Conservation (phyloP, 2,797 vertebrate species). For the Buceros bicornis region DNA sequence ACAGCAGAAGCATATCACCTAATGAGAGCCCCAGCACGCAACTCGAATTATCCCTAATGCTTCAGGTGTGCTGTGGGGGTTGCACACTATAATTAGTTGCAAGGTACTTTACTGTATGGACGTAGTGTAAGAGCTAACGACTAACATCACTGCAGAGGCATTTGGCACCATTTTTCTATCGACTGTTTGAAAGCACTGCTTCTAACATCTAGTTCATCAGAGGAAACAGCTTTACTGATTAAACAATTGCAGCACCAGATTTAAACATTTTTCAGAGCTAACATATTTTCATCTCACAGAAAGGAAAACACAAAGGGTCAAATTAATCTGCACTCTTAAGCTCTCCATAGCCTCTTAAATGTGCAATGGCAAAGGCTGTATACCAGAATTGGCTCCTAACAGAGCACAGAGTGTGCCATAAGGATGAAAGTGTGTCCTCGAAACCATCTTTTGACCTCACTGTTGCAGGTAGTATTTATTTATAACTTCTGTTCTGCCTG, state of each 20-base stretch:
- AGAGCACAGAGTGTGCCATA: background rate
- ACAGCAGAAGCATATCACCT: background rate
- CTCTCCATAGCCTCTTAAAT: background rate
- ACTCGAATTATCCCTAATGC: constrained; percentile 26
- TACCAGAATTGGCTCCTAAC: background rate
- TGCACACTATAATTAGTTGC: constrained; percentile 24
- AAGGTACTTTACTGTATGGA: constrained; percentile 1
- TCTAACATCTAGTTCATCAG: constrained; percentile 36
- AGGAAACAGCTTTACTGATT: constrained; percentile 49
- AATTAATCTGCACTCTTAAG: background rate
- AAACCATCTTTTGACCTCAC: background rate
- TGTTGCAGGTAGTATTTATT: background rate
- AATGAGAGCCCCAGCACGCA: background rate
- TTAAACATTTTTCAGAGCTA: constrained; percentile 33
- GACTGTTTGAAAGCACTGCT: constrained; percentile 7
- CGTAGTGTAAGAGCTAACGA: background rate
- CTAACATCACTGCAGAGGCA: constrained; percentile 2
- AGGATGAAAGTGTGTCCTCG: background rate
- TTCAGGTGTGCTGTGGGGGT: background rate
- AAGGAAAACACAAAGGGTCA: constrained; percentile 23
- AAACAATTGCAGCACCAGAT: background rate
- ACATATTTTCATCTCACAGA: background rate
- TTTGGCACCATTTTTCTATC: constrained; percentile 46
- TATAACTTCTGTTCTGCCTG: background rate
- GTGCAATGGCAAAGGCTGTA: background rate